Base-by-base conservation (phyloP, 2,113 vertebrate species). In the Heterotilapia buettikoferi region DNA sequence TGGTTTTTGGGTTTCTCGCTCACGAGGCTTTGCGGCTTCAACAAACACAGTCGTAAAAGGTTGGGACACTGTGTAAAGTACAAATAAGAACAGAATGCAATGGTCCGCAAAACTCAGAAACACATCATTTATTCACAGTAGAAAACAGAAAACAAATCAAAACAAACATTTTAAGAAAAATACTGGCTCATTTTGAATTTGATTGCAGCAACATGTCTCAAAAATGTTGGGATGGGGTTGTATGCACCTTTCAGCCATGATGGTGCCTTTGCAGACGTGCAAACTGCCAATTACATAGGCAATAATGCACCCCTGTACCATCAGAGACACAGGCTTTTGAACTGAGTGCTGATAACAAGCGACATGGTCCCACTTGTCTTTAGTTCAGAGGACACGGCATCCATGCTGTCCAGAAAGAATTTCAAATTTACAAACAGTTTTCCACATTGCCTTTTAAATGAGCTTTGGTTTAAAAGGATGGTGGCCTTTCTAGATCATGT, bases 301-400 rank as follows among this genome's bases (percentile, higher is more conserved):
- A 73, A 24, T 45, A 16, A 66, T 66, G 61, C 61, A 38, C 6
- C 10, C 10, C 1, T 38, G 16, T 66, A 21, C 10, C 61, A 66
- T 66, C 10, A 68, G 33, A 68, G 33, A 13, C 33, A 21, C 12
- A 14, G 54, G 12, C 63, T 40, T 73, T 73, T 73, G 68, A 73
- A 45, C 21, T 2, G 13, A 73, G 40, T 3, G 21, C 38, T 73
- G 38, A 45, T 18, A 45, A 45, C 21, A 18, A 45, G 68, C 8
- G 3, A 5, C 2, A 5, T 18, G 68, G 0, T 45, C 21, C 13
- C 13, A 6, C 21, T 71, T 0, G 13, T 71, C 66, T 71, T 71
- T 6, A 71, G 21, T 3, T 43, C 21, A 43, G 38, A 73, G 2
- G 38, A 73, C 3, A 73, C 11, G 7, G 19, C 36, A 40, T 21